Evolutionary conservation across 2,113 vertebrate genomes (phyloP).

Genomic region (Isurus oxyrinchus): DNA sequence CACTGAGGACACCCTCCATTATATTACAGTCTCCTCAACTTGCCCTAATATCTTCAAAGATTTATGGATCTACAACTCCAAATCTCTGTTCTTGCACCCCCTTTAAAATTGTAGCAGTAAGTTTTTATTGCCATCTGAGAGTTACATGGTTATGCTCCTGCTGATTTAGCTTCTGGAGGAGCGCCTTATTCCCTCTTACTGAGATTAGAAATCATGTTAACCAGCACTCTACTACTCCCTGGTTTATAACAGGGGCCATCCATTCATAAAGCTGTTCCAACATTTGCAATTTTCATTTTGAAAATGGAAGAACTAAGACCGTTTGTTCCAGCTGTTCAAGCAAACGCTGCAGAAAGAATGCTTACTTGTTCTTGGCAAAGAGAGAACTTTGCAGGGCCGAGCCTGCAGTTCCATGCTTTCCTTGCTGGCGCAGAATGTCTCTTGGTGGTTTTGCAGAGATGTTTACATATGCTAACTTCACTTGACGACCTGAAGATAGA

Average conservation of each 20-base stretch:
- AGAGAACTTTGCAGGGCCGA: constrained; percentile 49
- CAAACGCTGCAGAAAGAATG: not conserved
- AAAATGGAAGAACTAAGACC: constrained; percentile 20
- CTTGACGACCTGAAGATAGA: constrained; percentile 61
- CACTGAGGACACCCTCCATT: too few species aligned
- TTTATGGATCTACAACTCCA: too few species aligned
- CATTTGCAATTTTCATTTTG: constrained; percentile 45
- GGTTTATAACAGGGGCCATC: not conserved
- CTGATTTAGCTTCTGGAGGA: not conserved
- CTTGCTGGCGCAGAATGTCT: constrained; percentile 60
- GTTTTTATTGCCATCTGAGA: not conserved
- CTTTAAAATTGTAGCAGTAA: too few species aligned
- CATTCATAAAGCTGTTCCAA: not conserved
- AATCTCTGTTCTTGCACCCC: too few species aligned
- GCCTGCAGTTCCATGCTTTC: constrained; percentile 59
- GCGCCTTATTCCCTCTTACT: not conserved
- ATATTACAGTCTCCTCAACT: too few species aligned
- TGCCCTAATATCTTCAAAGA: too few species aligned
- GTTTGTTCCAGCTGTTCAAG: not conserved
- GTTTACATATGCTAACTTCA: constrained; percentile 74
- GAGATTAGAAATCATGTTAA: not conserved
- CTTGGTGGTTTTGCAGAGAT: constrained; percentile 66
- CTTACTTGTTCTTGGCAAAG: constrained; percentile 57
- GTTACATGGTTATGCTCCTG: not conserved
- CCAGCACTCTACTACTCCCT: not conserved